Evolutionary conservation across 2,888 invertebrate species (phyloP).

Genomic region (Maniola hyperantus): DNA sequence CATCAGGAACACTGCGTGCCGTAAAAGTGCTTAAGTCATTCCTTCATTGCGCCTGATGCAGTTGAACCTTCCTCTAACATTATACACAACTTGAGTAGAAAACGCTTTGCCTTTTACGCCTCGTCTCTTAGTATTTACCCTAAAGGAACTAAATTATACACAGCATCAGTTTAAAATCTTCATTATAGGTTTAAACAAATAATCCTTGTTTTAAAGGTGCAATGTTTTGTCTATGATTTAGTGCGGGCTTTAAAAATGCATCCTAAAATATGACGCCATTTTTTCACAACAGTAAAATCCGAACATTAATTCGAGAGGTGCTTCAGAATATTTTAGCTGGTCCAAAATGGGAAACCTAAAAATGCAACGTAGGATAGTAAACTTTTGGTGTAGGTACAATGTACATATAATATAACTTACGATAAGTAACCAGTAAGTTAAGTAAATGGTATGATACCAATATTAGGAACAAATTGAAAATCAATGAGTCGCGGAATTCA

Average conservation of each 20-base stretch:
- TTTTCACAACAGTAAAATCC: slow-evolving; percentile 14
- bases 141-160: background rate
- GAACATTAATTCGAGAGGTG: slow-evolving; percentile 9
- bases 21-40: background rate
- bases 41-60: background rate
- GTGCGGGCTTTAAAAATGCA: slow-evolving; percentile 11
- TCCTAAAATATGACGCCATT: slow-evolving; percentile 19
- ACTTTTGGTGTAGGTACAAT: background rate
- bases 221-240: slow-evolving; percentile 11
- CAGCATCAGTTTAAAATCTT: background rate
- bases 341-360: slow-evolving; percentile 15
- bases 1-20: background rate
- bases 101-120: background rate
- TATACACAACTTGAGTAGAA: background rate
- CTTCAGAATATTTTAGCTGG: slow-evolving; percentile 16
- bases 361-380: background rate
- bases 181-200: slow-evolving; percentile 1
- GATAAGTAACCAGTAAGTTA: no score
- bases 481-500: slow-evolving; percentile 86
- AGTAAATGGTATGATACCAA: slow-evolving; percentile 53
- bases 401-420: background rate
- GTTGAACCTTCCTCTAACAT: background rate
- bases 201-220: slow-evolving; percentile 11
- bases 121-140: background rate
- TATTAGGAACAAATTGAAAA: slow-evolving; percentile 83